Percentiles rank a stretch among this genome's conserved stretches.
phyloP scores from a whole-genome alignment of 2,888 invertebrate genomes.

The Lamellibrachia satsuma region DNA sequence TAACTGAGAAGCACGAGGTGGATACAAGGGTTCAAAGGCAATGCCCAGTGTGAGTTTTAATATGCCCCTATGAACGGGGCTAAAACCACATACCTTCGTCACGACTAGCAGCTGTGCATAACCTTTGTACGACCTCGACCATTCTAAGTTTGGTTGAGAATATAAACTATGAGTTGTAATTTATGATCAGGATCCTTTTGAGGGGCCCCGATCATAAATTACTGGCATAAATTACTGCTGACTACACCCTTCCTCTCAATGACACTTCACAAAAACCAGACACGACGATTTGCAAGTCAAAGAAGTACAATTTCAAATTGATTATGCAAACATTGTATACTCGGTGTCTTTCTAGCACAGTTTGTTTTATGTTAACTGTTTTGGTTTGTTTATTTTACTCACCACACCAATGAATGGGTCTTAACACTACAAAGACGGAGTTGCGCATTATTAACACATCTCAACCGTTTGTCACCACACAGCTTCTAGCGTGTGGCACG shows the following conservation, averaged over 20 bases:
- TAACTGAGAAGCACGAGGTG: neutral
- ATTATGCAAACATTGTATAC: neutral
- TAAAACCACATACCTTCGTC: neutral
- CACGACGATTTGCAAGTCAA: neutral
- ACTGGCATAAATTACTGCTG: neutral
- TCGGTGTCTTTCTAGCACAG: neutral
- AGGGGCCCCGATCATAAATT: conserved; percentile 3
- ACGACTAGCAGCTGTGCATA: neutral
- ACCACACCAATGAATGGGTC: neutral
- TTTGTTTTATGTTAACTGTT: neutral
- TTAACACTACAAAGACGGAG: neutral
- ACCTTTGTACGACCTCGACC: neutral
- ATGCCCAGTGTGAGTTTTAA: neutral
- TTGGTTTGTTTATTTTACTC: conserved; percentile 1
- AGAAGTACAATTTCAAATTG: neutral
- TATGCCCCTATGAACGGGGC: neutral
- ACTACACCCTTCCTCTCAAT: neutral
- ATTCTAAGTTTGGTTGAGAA: neutral
- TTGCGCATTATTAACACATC: neutral
- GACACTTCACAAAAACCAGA: neutral
- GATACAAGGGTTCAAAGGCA: neutral
- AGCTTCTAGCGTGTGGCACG: neutral
- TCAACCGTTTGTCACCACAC: neutral
- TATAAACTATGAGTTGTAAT: conserved; percentile 8
- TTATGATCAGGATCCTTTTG: neutral